Conservation (phyloP, 1,140 invertebrate genomes). For the Pogonus chalceus region DNA sequence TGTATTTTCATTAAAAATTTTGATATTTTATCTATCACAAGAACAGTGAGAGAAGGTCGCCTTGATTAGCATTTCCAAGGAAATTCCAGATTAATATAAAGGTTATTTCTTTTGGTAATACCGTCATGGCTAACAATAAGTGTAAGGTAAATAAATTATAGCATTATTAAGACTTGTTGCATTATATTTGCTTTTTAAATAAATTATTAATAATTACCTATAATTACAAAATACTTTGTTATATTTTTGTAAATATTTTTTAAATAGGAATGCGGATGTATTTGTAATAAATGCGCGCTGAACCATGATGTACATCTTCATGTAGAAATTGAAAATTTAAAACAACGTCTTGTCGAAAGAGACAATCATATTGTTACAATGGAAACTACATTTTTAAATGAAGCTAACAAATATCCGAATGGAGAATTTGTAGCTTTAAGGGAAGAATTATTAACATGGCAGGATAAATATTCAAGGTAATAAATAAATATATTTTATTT, state of each 20-base stretch:
- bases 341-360: constrained; percentile 66
- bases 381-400: constrained; percentile 74
- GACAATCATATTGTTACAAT: constrained; percentile 75
- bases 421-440: constrained; percentile 64
- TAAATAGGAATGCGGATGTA: constrained; percentile 47
- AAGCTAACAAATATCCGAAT: constrained; percentile 63
- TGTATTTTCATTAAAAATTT: not conserved
- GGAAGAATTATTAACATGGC: constrained; percentile 77
- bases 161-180: not conserved
- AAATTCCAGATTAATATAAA: not conserved
- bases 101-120: not conserved
- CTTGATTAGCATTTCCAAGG: not conserved
- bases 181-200: too few relatives aligned
- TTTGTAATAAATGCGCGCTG: constrained; percentile 39
- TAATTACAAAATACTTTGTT: too few relatives aligned
- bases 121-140: constrained; percentile 19
- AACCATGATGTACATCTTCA: constrained; percentile 59
- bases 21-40: not conserved
- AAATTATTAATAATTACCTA: too few relatives aligned
- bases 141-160: constrained; percentile 17
- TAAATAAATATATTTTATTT: not conserved
- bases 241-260: too few relatives aligned
- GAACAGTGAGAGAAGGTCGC: not conserved
- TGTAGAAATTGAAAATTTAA: constrained; percentile 78
- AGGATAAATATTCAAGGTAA: constrained; percentile 84